Evolutionary conservation across 2,797 vertebrate genomes (phyloP).

Genomic region (Numenius phaeopus): DNA sequence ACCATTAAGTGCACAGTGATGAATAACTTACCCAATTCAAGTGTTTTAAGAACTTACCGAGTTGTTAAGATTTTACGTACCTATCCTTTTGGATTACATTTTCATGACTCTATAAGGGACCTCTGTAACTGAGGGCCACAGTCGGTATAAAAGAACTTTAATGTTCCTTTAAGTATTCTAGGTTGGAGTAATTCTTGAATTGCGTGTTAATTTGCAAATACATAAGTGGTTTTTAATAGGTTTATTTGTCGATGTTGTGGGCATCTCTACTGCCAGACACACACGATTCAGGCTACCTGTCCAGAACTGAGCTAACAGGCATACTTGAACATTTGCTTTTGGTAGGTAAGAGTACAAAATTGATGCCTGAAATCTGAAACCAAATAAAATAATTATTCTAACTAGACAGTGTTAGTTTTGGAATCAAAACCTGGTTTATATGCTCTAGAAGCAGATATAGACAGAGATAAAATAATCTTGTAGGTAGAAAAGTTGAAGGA

Average conservation of each 20-base stretch:
- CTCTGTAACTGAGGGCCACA: not conserved
- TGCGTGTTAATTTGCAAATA: not conserved
- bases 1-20: not conserved
- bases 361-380: not conserved
- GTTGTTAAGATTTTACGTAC: not conserved
- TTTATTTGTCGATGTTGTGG: not conserved
- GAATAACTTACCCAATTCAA: not conserved
- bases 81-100: not conserved
- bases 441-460: not conserved
- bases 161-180: not conserved
- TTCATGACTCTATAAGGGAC: not conserved
- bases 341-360: not conserved
- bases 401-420: not conserved
- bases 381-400: not conserved
- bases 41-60: not conserved
- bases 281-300: fast-evolving
- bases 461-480: not conserved
- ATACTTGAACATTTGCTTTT: not conserved
- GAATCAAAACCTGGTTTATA: not conserved
- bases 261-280: not conserved
- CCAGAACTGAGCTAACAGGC: not conserved
- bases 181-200: not conserved
- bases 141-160: not conserved
- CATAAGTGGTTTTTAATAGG: not conserved
- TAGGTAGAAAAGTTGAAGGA: not conserved